These are phyloP conservation scores for Rhagoletis zephyria DNA, from an alignment of 1,140 invertebrate species.

Conservation along the genomic window DNA sequence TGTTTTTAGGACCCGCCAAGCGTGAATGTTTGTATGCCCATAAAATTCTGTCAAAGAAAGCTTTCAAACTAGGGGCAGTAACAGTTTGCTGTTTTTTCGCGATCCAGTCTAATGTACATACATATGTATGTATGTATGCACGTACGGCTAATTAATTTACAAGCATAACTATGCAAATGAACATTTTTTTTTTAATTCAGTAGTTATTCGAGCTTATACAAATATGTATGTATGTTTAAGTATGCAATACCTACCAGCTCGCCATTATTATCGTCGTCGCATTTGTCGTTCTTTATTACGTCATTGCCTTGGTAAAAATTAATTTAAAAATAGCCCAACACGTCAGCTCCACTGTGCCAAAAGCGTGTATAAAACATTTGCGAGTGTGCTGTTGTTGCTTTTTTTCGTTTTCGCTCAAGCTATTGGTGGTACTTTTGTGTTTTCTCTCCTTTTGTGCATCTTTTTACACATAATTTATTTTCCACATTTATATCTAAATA, in stretches of 20 bases:
- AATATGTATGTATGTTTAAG: constrained; percentile 29
- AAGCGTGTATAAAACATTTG: constrained; percentile 1
- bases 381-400: not conserved
- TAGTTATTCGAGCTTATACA: not conserved
- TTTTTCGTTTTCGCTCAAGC: not conserved
- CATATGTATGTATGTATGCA: not conserved
- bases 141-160: not conserved
- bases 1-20: too few species aligned
- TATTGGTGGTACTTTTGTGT: too few species aligned
- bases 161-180: not conserved
- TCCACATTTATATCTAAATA: not conserved
- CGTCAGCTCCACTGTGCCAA: constrained; percentile 59
- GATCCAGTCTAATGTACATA: not conserved
- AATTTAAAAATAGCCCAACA: constrained; percentile 69
- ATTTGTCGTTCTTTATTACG: constrained; percentile 60
- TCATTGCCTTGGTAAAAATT: constrained; percentile 57
- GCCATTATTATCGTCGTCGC: not conserved
- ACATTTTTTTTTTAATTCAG: not conserved
- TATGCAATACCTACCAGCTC: not conserved
- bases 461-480: not conserved
- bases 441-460: not conserved
- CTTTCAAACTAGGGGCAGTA: too few species aligned
- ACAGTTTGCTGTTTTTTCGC: too few species aligned
- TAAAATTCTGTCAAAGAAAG: too few species aligned
- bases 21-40: too few species aligned